Base-by-base conservation (phyloP, 1,140 invertebrate species). In the Eubasilissa regina region DNA sequence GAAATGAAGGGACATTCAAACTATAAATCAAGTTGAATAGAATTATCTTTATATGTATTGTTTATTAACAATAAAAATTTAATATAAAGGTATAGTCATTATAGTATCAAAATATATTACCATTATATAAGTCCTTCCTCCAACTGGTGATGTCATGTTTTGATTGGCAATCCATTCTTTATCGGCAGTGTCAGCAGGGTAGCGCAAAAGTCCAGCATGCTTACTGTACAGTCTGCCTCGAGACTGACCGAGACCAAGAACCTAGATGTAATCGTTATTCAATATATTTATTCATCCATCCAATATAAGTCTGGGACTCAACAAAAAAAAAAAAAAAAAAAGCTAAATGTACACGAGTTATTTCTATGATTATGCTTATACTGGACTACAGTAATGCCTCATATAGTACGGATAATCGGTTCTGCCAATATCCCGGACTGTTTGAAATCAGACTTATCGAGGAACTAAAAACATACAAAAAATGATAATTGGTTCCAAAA, bases 111-210 rank as follows among this genome's bases (percentile, higher is more conserved):
- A 51, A 51, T 15, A 35, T 51, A 51, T 51, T 17, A 89, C 88
- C 89, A 96, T 91, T 78, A 96, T 91, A 83, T 95, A 95, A 43
- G 94, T 94, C 87, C 94, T 94, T 8, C 94, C 94, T 12, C 94
- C 94, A 72, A 93, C 93, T 48, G 93, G 92, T 83, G 94, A 93
- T 85, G 95, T 94, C 75, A 94, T 87, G 84, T 94, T 94, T 81
- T 95, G 92, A 80, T 92, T 93, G 64, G 92, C 91, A 25, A 96
- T 90, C 95, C 95, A 96, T 84, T 95, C 93, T 85, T 95, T 95
- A 84, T 96, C 95, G 83, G 95, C 93, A 78, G 92, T 92, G 84
- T 96, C 95, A 55, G 94, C 94, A 72, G 92, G 92, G 87, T 96
- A 96, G 84, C 93, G 91, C 64, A 94, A 92, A 13, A 96, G 82